phyloP scores from a whole-genome alignment of 2,113 vertebrate species.

The Triplophysa tibetana region DNA sequence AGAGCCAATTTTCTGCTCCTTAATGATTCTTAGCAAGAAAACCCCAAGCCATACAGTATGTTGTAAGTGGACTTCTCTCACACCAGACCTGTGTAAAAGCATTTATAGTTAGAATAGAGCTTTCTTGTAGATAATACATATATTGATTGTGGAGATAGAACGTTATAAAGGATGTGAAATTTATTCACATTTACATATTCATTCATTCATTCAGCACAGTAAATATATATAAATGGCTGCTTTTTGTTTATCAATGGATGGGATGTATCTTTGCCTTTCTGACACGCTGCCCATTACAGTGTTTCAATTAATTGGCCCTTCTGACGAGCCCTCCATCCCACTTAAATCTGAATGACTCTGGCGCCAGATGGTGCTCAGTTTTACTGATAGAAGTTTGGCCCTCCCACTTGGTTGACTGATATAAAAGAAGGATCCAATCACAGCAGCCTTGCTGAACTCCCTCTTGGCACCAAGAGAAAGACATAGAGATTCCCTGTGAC shows the following conservation, averaged over 20 bases:
- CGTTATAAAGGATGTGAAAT: not conserved
- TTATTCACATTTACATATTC: not conserved
- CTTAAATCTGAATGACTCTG: slow-evolving; percentile 5
- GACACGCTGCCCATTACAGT: slow-evolving; percentile 2
- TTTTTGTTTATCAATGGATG: slow-evolving; percentile 26
- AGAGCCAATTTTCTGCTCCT: slow-evolving; percentile 23
- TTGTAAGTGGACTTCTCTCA: too few species aligned
- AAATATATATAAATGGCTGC: slow-evolving; percentile 5
- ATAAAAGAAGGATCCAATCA: slow-evolving; percentile 13
- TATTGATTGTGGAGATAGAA: too few species aligned
- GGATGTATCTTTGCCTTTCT: not conserved
- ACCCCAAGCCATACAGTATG: too few species aligned
- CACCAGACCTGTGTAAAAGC: not conserved
- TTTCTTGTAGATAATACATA: too few species aligned
- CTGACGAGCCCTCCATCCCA: slow-evolving; percentile 10
- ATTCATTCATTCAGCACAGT: not conserved
- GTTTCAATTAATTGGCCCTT: slow-evolving; percentile 37
- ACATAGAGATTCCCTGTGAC: slow-evolving; percentile 6
- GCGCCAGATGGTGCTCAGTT: slow-evolving; percentile 41
- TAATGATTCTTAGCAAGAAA: too few species aligned
- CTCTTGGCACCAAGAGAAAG: slow-evolving; percentile 11
- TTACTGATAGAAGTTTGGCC: slow-evolving; percentile 3
- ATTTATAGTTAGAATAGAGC: not conserved
- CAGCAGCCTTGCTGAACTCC: slow-evolving; percentile 16
- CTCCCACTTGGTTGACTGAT: not conserved